Conservation (phyloP, 2,797 vertebrate species). For the Mastacembelus armatus region DNA sequence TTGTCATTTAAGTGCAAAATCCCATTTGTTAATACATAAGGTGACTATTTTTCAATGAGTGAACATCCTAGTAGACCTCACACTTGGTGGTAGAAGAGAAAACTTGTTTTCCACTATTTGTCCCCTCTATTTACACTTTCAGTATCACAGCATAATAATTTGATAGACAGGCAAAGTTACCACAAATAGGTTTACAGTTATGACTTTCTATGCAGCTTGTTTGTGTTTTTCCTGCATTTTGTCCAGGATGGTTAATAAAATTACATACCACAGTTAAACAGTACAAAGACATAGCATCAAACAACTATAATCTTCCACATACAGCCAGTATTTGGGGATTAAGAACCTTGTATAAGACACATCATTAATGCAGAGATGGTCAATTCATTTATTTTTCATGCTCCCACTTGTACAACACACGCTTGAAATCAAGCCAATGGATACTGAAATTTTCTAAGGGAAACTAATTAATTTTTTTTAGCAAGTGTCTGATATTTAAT, state of each 20-base stretch:
- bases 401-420: slow-evolving; percentile 1
- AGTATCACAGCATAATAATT: neutral
- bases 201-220: neutral
- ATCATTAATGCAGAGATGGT: neutral
- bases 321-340: neutral
- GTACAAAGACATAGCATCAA: neutral
- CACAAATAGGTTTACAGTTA: neutral
- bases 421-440: neutral
- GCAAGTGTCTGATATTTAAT: too few species aligned
- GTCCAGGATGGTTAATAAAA: neutral
- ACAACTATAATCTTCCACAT: neutral
- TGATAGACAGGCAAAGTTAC: neutral
- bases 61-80: too few species aligned
- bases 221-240: neutral
- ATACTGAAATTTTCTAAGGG: too few species aligned
- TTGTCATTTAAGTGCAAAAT: too few species aligned
- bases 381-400: slow-evolving; percentile 1
- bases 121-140: neutral
- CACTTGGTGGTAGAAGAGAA: too few species aligned
- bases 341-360: neutral
- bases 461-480: too few species aligned
- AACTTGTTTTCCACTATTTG: neutral
- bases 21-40: neutral
- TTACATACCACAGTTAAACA: neutral
- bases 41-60: neutral